Conservation (phyloP, 2,888 invertebrate genomes). For the Tetramorium bicarinatum region DNA sequence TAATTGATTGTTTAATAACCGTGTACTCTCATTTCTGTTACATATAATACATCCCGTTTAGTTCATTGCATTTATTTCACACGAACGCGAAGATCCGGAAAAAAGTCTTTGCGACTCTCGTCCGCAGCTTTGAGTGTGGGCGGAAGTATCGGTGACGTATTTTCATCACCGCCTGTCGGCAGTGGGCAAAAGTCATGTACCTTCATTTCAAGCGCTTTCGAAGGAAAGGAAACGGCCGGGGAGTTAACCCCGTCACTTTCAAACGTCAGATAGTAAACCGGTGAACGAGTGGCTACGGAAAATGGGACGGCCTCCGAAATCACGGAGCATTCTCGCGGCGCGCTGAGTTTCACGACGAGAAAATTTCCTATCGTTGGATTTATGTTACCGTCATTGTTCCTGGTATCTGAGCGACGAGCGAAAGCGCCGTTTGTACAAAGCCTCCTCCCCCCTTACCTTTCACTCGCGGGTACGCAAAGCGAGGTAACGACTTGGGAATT, state of each 20-base stretch:
- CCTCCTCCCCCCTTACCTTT: background rate
- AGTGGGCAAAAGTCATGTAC: conserved; percentile 6
- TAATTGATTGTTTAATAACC: conserved; percentile 49
- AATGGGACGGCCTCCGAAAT: conserved; percentile 42
- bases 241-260: conserved; percentile 45
- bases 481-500: conserved; percentile 28
- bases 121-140: background rate
- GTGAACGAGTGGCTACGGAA: conserved; percentile 49
- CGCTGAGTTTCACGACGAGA: conserved; percentile 31
- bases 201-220: conserved; percentile 30
- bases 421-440: conserved; percentile 18
- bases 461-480: background rate
- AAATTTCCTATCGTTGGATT: conserved; percentile 46
- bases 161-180: background rate
- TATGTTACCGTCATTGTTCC: conserved; percentile 53
- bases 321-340: conserved; percentile 49
- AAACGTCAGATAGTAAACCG: conserved; percentile 54
- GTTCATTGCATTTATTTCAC: conserved; percentile 8
- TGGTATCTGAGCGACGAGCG: conserved; percentile 21
- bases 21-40: background rate
- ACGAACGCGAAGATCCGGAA: background rate
- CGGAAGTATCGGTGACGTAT: conserved; percentile 9
- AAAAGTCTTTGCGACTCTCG: background rate
- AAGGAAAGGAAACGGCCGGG: conserved; percentile 5
- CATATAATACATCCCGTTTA: background rate